A percentile compares a stretch with the other conserved stretches of the same genome.
These are phyloP conservation scores for Orthonyx spaldingii DNA, from an alignment of 2,113 vertebrate genomes.

Conservation along the genomic window DNA sequence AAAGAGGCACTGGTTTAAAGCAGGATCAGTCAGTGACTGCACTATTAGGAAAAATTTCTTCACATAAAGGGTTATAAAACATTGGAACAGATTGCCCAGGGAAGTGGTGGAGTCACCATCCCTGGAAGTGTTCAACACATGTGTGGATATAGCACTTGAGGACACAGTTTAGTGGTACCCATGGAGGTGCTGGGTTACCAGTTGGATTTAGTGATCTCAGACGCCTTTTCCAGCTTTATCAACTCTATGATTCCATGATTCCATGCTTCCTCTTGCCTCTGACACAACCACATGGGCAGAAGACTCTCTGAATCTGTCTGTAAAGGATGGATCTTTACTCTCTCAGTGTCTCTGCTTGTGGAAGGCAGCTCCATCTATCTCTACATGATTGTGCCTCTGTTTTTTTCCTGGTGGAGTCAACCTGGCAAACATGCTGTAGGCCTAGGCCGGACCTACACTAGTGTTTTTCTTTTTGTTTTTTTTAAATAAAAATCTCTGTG, in stretches of 20 bases:
- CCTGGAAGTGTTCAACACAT: background rate
- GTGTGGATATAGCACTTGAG: background rate
- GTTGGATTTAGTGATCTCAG: background rate
- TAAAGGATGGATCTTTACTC: background rate
- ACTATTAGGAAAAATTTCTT: background rate
- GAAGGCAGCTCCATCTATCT: background rate
- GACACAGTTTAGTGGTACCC: background rate
- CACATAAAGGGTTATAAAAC: background rate
- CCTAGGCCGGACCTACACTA: background rate
- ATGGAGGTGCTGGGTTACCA: background rate
- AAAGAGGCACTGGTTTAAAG: background rate
- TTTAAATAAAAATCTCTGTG: background rate
- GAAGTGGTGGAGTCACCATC: too few species aligned
- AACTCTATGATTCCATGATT: background rate
- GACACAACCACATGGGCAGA: background rate
- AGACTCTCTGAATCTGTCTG: background rate
- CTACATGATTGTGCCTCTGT: background rate
- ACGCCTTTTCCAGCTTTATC: background rate
- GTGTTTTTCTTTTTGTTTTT: background rate
- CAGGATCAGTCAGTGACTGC: background rate
- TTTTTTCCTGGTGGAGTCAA: background rate
- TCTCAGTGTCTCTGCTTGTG: background rate
- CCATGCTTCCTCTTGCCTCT: background rate
- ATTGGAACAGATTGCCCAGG: background rate
- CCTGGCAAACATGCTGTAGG: background rate